Percentiles rank a stretch among this genome's conserved stretches.
phyloP scores from a whole-genome alignment of 2,888 invertebrate species.

The Halocaridina rubra region DNA sequence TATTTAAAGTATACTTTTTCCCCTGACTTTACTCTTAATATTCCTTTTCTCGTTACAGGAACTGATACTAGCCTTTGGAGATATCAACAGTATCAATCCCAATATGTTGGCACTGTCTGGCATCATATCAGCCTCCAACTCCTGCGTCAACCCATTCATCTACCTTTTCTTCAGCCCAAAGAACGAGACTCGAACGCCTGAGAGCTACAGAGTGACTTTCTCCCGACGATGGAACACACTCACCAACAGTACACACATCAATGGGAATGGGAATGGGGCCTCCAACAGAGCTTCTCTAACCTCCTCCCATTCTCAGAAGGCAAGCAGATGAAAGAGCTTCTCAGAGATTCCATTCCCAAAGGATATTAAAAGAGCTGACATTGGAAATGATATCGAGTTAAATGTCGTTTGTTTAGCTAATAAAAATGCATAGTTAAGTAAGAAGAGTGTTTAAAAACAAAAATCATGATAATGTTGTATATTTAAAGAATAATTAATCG shows the following conservation, averaged over 20 bases:
- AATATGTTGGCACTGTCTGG: constrained; percentile 36
- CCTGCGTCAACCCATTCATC: constrained; percentile 46
- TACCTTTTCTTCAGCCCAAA: constrained; percentile 51
- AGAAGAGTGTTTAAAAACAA: no score
- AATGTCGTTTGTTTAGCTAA: no score
- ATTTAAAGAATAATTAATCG: no score
- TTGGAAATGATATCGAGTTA: no score
- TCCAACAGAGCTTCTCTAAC: constrained; percentile 3
- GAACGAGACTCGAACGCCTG: constrained; percentile 24
- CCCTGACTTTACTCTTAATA: no score
- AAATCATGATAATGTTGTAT: no score
- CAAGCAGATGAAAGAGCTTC: constrained; percentile 21
- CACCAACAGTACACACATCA: background rate
- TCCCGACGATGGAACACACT: constrained; percentile 17
- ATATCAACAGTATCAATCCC: constrained; percentile 33
- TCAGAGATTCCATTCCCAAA: no score
- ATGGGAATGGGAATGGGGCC: background rate
- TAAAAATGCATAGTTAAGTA: no score
- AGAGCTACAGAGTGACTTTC: constrained; percentile 46
- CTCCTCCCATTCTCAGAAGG: background rate
- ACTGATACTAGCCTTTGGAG: constrained; percentile 33
- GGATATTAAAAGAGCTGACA: no score
- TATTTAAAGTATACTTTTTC: no score
- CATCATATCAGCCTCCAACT: constrained; percentile 49
- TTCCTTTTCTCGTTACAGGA: constrained; percentile 11